These are phyloP conservation scores for Watsonalla cultraria DNA, from an alignment of 2,888 invertebrate genomes.

Conservation along the genomic window DNA sequence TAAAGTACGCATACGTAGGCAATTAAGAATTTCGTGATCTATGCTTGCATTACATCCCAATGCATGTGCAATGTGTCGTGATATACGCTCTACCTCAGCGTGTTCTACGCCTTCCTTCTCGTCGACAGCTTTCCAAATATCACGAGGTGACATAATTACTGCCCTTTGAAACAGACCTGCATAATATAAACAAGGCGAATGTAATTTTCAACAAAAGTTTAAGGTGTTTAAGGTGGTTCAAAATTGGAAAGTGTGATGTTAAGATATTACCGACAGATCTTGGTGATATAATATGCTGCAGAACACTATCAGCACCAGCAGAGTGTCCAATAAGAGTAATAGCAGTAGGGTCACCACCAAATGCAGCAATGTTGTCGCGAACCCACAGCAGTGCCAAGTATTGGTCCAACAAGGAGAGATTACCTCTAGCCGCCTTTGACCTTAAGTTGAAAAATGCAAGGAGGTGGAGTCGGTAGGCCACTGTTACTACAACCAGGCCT, in stretches of 20 bases:
- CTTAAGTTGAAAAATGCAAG: slow-evolving; percentile 83
- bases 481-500: slow-evolving; percentile 83
- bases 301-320: slow-evolving; percentile 84
- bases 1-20: slow-evolving; percentile 80
- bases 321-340: slow-evolving; percentile 92
- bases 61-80: slow-evolving; percentile 76
- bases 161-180: slow-evolving; percentile 81
- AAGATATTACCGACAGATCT: slow-evolving; percentile 77
- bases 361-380: slow-evolving; percentile 85
- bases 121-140: slow-evolving; percentile 55
- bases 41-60: slow-evolving; percentile 73
- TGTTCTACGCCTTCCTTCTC: slow-evolving; percentile 33
- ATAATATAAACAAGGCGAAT: slow-evolving; percentile 18
- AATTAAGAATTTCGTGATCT: slow-evolving; percentile 76
- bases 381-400: slow-evolving; percentile 88
- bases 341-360: slow-evolving; percentile 88
- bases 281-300: slow-evolving; percentile 83
- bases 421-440: slow-evolving; percentile 82
- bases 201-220: no score
- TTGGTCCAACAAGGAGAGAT: slow-evolving; percentile 92
- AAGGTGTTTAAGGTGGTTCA: no score
- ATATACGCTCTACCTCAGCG: slow-evolving; percentile 60
- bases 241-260: not conserved
- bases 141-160: slow-evolving; percentile 83
- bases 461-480: slow-evolving; percentile 84